These are phyloP conservation scores for Boleophthalmus pectinirostris DNA, from an alignment of 2,113 vertebrate species.

Conservation along the genomic window DNA sequence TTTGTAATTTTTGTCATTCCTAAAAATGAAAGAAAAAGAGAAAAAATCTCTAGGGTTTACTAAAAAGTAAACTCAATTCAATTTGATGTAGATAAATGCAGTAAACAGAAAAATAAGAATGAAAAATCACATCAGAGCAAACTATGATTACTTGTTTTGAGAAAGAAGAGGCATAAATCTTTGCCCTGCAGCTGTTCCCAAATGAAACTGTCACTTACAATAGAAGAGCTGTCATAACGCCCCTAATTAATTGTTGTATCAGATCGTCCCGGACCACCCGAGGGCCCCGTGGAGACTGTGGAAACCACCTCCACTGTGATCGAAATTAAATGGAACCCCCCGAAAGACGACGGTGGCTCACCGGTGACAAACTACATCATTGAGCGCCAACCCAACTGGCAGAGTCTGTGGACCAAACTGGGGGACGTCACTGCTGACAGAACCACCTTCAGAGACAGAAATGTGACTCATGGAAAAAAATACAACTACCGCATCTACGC, in stretches of 20 bases:
- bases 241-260: constrained; percentile 13
- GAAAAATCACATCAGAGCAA: not conserved
- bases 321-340: constrained; percentile 81
- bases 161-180: not conserved
- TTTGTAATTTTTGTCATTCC: too few relatives aligned
- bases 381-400: constrained; percentile 78
- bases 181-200: not conserved
- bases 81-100: not conserved
- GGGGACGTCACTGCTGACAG: constrained; percentile 72
- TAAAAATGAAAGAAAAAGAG: too few relatives aligned
- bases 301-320: constrained; percentile 72
- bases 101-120: too few relatives aligned
- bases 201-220: not conserved
- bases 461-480: constrained; percentile 79
- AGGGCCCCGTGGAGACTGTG: constrained; percentile 81
- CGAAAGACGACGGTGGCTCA: constrained; percentile 81
- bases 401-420: constrained; percentile 78
- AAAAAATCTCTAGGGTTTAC: too few relatives aligned
- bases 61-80: not conserved
- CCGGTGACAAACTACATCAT: constrained; percentile 78
- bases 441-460: constrained; percentile 76
- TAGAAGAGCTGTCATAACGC: not conserved
- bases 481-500: constrained; percentile 85
- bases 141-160: not conserved
- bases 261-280: constrained; percentile 82